Evolutionary conservation across 2,888 invertebrate species (phyloP).

Genomic region (Tridacna gigas): DNA sequence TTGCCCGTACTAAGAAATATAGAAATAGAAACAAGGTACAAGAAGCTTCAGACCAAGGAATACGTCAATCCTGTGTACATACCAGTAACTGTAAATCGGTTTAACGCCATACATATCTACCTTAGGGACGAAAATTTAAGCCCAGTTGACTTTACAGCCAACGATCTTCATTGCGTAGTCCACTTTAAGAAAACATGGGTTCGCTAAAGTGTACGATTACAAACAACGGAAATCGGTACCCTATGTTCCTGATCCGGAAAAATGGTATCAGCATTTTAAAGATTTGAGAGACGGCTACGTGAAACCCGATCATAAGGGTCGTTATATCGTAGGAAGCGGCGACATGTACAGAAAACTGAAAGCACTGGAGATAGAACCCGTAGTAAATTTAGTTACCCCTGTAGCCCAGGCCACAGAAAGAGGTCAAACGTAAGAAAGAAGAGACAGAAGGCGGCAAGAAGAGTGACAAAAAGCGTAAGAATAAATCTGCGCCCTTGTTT

Average conservation of each 20-base stretch:
- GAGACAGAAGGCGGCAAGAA: conserved; percentile 5
- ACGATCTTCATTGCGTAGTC: conserved; percentile 28
- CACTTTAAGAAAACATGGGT: conserved; percentile 40
- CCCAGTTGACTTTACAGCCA: conserved; percentile 5
- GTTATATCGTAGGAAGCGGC: conserved; percentile 35
- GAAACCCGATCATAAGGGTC: conserved; percentile 20
- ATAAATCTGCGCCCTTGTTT: background rate
- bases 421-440: conserved; percentile 37
- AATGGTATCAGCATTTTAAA: conserved; percentile 30
- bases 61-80: no score
- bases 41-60: no score
- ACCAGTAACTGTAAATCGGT: no score
- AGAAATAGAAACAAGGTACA: no score
- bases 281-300: conserved; percentile 25
- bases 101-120: no score
- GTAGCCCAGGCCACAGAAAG: conserved; percentile 45
- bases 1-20: no score
- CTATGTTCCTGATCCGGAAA: conserved; percentile 27
- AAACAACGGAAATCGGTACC: conserved; percentile 40
- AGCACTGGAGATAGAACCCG: conserved; percentile 10
- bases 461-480: conserved; percentile 18
- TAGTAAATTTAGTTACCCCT: conserved; percentile 31
- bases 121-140: no score
- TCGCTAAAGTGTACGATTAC: conserved; percentile 37
- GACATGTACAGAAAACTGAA: conserved; percentile 4